A percentile compares a stretch with the other conserved stretches of the same genome.
Evolutionary conservation across 2,888 invertebrate species (phyloP).

Genomic region (Oxytorus armatus): DNA sequence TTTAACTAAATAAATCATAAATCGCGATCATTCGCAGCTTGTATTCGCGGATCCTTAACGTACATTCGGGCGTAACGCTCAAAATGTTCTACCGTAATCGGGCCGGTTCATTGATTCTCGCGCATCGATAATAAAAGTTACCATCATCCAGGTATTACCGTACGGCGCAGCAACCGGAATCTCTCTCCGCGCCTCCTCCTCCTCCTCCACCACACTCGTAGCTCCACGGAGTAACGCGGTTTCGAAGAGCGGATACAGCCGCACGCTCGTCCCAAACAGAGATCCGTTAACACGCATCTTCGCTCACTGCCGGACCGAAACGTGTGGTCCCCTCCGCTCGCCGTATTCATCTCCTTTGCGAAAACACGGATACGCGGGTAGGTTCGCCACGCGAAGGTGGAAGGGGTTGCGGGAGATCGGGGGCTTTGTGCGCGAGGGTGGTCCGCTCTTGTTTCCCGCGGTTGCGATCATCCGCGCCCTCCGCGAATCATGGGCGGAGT

Average conservation of each 20-base stretch:
- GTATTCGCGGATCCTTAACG: too few species aligned
- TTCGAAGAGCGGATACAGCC: conserved; percentile 21
- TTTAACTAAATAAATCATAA: too few species aligned
- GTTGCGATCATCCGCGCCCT: conserved; percentile 28
- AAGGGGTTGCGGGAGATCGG: conserved; percentile 24
- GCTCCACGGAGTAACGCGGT: conserved; percentile 5
- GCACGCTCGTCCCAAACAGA: conserved; percentile 31
- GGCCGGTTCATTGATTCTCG: too few species aligned
- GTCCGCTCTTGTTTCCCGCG: conserved; percentile 2
- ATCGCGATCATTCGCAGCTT: too few species aligned
- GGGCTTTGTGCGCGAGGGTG: conserved; percentile 20
- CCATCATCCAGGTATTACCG: too few species aligned
- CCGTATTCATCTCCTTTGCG: conserved; percentile 1
- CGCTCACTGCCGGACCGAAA: conserved; percentile 9
- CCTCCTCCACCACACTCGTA: not conserved
- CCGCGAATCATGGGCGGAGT: conserved; percentile 54
- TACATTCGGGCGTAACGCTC: too few species aligned
- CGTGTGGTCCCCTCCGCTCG: conserved; percentile 10
- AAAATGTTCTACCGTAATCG: too few species aligned
- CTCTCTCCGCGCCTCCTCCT: not conserved
- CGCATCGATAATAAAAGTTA: too few species aligned
- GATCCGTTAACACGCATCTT: conserved; percentile 25
- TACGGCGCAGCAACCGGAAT: not conserved
- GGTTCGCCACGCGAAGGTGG: not conserved
- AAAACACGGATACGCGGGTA: not conserved